Evolutionary conservation across 1,140 invertebrate species (phyloP).

Genomic region (Zophobas atratus): DNA sequence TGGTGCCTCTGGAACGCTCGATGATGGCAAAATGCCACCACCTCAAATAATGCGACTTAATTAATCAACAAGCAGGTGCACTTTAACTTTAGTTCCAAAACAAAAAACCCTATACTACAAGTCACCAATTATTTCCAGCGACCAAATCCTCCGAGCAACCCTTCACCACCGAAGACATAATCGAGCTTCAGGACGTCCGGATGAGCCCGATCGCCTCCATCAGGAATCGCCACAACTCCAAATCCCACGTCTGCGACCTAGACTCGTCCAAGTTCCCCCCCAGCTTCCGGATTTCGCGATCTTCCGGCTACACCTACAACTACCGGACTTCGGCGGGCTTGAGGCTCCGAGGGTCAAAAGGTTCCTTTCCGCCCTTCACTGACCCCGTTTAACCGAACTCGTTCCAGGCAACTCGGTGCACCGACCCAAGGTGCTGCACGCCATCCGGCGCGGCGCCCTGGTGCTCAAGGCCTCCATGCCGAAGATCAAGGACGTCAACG

Average conservation of each 20-base stretch:
- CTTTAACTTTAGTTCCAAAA: no score
- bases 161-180: slow-evolving; percentile 76
- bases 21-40: no score
- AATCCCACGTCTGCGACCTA: slow-evolving; percentile 64
- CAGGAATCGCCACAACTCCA: slow-evolving; percentile 75
- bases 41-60: no score
- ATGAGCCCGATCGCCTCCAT: slow-evolving; percentile 89
- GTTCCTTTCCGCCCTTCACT: slow-evolving; percentile 61
- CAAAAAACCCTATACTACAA: no score
- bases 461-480: slow-evolving; percentile 89
- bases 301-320: slow-evolving; percentile 70
- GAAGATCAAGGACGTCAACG: slow-evolving; percentile 96
- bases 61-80: no score
- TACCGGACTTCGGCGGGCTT: slow-evolving; percentile 70
- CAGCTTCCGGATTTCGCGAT: slow-evolving; percentile 83
- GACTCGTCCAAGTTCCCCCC: slow-evolving; percentile 83
- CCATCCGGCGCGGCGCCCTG: slow-evolving; percentile 82
- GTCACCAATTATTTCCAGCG: slow-evolving; percentile 61
- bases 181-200: slow-evolving; percentile 85
- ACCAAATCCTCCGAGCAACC: slow-evolving; percentile 65
- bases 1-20: no score
- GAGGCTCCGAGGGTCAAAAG: slow-evolving; percentile 74
- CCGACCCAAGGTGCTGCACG: slow-evolving; percentile 83
- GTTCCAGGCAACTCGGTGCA: slow-evolving; percentile 69
- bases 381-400: not conserved